Evolutionary conservation across 2,797 vertebrate species (phyloP).

Genomic region (Coendou prehensilis): DNA sequence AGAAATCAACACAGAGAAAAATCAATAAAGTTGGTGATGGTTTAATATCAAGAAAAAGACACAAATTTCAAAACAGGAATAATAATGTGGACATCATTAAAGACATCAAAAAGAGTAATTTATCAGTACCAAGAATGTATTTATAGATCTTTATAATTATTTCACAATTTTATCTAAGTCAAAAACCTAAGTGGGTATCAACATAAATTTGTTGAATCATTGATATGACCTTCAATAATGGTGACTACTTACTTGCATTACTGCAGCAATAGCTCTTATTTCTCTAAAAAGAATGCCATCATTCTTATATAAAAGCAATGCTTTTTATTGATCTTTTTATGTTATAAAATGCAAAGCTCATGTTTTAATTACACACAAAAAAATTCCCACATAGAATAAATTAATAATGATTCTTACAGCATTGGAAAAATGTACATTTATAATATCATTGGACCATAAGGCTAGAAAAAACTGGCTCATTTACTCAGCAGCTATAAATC

Average conservation of each 20-base stretch:
- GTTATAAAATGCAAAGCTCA: background rate
- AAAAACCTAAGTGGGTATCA: background rate
- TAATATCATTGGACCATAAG: background rate
- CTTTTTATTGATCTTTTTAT: background rate
- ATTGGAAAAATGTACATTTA: background rate
- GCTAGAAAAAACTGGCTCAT: background rate
- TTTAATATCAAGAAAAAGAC: background rate
- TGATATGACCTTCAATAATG: background rate
- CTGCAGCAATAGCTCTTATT: background rate
- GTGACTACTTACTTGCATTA: background rate
- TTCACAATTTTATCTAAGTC: background rate
- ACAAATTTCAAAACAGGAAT: background rate
- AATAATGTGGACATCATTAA: background rate
- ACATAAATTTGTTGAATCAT: background rate
- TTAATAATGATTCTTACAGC: background rate
- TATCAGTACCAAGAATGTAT: background rate
- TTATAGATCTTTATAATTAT: background rate
- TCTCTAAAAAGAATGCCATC: background rate
- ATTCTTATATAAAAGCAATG: background rate
- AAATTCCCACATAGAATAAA: background rate
- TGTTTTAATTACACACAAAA: background rate
- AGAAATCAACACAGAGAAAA: background rate
- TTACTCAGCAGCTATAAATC: background rate
- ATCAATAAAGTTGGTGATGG: background rate
- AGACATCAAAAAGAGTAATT: background rate